A percentile compares a stretch with the other conserved stretches of the same genome.
These are phyloP conservation scores for Cisticola juncidis DNA, from an alignment of 2,113 vertebrate species.

Conservation along the genomic window DNA sequence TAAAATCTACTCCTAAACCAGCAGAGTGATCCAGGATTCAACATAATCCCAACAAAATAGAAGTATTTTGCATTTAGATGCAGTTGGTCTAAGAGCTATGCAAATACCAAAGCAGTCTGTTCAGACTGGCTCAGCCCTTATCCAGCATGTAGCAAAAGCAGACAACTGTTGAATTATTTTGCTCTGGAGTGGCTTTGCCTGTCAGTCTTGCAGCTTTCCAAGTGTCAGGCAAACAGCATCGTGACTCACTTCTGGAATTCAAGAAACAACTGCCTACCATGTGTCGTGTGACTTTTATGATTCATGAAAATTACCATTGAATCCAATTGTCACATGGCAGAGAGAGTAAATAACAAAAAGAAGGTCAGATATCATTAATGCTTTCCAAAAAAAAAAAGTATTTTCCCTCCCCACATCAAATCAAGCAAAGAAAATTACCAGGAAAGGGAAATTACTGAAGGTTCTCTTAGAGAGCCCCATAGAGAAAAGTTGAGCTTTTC, in stretches of 20 bases:
- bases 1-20: not conserved
- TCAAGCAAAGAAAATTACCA: not conserved
- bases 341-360: not conserved
- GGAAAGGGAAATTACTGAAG: not conserved
- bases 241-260: conserved; percentile 43
- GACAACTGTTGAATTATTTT: conserved; percentile 17
- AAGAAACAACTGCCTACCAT: not conserved
- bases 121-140: not conserved
- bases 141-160: not conserved
- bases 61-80: not conserved
- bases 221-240: not conserved
- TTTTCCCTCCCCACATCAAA: not conserved
- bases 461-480: not conserved
- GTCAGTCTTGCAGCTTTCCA: not conserved
- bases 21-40: not conserved
- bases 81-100: not conserved
- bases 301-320: not conserved
- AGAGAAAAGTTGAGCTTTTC: not conserved
- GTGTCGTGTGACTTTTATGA: conserved; percentile 14
- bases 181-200: not conserved
- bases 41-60: not conserved
- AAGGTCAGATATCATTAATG: not conserved
- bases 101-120: not conserved
- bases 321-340: not conserved
- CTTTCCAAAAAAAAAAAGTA: not conserved